Evolutionary conservation across 2,888 invertebrate species (phyloP), one percentile per base, ranked within the genome.

Genomic region (Troides oblongomaculatus): DNA sequence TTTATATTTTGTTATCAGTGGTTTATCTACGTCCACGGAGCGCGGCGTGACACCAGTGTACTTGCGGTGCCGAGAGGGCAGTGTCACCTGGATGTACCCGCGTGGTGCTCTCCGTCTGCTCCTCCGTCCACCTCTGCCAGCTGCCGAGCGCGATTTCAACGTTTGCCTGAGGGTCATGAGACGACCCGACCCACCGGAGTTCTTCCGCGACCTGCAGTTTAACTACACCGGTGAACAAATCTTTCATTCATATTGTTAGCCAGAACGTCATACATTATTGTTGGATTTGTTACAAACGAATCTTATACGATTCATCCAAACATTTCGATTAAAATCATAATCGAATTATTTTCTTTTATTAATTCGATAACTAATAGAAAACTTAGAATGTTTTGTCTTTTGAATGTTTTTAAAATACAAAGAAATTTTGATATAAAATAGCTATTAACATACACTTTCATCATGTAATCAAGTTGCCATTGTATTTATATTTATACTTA

Each of bases 11-110:
- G 14, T 50, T 50, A 50, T 50, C 90, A 95, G 95, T 81, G 95
- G 95, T 7, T 81, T 94, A 74, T 84, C 91, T 18, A 79, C 86
- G 39, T 81, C 79, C 72, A 81, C 88, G 10, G 94, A 93, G 71
- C 93, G 95, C 68, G 96, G 95, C 4, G 96, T 96, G 64, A 95
- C 95, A 56, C 96, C 96, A 0, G 95, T 96, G 56, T 96, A 96
- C 87, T 93, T 96, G 64, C 93, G 96, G 43, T 96, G 96, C 80
- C 93, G 95, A 25, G 95, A 95, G 72, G 96, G 96, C 39, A 88
- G 91, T 25, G 94, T 97, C 17, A 93, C 94, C 25, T 69, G 65
- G 96, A 86, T 94, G 77, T 96, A 96, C 83, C 96, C 96, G 0
- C 93, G 95, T 10, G 96, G 96, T 0, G 96, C 96, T 0, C 88